Base-by-base conservation (phyloP, 2,888 invertebrate species). In the Synergus itoensis region DNA sequence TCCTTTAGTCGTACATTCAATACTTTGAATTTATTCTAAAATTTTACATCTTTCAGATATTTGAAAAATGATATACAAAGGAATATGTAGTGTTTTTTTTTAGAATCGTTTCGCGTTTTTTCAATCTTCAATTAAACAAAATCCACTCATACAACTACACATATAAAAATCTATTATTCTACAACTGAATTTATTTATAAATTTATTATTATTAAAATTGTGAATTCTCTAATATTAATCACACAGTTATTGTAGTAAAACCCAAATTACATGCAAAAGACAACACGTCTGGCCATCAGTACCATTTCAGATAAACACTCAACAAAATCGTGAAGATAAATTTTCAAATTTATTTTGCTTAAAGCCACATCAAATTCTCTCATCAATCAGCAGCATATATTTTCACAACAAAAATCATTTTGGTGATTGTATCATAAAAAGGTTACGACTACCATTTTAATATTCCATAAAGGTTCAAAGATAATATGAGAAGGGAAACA, bases 201-300 rank as follows among this genome's bases (percentile, higher is more conserved):
- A 57, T 18, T 1, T 57, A 53, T 53, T n/a, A n/a, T 53, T 57
- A 3, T 18, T 57, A 9, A 3, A 57, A 18, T 18, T 18, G 53
- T 57, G 53, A 57, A 57, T 57, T 2, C 2, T 12, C 1, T n/a
- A 57, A 18, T 57, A 57, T 16, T 16, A 57, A 18, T 57, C 53
- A 57, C 53, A 57, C n/a, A 57, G 18, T 11, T 43, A 43, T 43
- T 9, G n/a, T 57, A 1, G 53, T 57, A 9, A 18, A 57, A 9
- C 8, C 18, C 53, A 57, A 57, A 57, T 18, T 9, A 28, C 69
- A 48, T 69, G 69, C 69, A 69, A 69, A 69, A 16, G 1, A 62
- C 28, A 64, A 64, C 64, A 64, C n/a, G 40, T 64, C 41, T 64
- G 64, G 64, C 41, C 16, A 40, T 64, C 64, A 64, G 41, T 41